Percentiles rank a stretch among this genome's conserved stretches.
Conservation (phyloP, 2,113 vertebrate genomes). For the Muscicapa adusta region DNA sequence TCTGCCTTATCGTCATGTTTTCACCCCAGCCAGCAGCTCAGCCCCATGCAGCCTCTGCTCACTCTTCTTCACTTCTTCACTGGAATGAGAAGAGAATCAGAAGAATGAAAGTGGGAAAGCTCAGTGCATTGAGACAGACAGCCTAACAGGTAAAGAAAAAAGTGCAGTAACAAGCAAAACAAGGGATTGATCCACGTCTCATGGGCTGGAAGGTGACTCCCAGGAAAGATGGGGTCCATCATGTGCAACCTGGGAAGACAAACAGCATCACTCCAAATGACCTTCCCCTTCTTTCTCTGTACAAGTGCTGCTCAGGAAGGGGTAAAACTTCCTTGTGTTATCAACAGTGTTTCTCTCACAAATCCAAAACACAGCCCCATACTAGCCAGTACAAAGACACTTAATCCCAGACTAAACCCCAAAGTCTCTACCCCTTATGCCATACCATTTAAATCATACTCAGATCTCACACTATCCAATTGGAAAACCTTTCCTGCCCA, state of each 20-base stretch:
- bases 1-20: background rate
- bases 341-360: background rate
- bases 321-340: background rate
- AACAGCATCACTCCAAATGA: fast-evolving
- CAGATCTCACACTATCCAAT: background rate
- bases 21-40: background rate
- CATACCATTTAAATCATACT: fast-evolving
- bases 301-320: fast-evolving
- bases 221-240: background rate
- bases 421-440: background rate
- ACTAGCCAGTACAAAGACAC: background rate
- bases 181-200: background rate
- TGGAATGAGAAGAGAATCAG: background rate
- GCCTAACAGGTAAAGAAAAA: background rate
- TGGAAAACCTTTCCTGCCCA: background rate
- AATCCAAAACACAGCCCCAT: background rate
- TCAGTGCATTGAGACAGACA: fast-evolving
- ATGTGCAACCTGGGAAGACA: background rate
- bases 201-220: no score
- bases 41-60: fast-evolving
- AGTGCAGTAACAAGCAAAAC: fast-evolving
- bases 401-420: background rate
- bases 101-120: background rate
- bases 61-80: fast-evolving
- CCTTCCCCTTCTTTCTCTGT: background rate